Conservation (phyloP, 2,797 vertebrate genomes). For the Eulemur rubriventer region DNA sequence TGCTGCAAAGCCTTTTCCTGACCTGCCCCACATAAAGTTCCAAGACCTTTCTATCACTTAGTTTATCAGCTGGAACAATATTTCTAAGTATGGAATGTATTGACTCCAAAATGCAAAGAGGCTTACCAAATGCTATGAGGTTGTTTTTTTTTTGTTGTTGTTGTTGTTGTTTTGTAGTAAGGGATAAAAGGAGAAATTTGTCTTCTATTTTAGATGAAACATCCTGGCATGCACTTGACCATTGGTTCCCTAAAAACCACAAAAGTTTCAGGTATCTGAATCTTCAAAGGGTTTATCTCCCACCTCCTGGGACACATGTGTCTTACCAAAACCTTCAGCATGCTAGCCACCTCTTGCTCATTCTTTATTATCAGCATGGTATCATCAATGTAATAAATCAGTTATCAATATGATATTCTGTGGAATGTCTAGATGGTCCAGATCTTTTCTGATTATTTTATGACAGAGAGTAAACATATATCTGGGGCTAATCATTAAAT, state of each 20-base stretch:
- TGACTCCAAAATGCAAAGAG: not conserved
- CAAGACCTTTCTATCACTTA: not conserved
- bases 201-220: conserved; percentile 12
- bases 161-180: not conserved
- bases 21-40: not conserved
- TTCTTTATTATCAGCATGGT: not conserved
- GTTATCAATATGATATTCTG: not conserved
- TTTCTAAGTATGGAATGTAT: not conserved
- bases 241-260: not conserved
- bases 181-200: not conserved
- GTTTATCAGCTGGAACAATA: not conserved
- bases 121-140: not conserved
- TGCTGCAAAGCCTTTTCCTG: not conserved
- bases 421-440: not conserved
- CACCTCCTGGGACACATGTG: not conserved
- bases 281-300: not conserved
- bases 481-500: not conserved
- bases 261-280: not conserved
- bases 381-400: not conserved
- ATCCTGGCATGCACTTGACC: not conserved
- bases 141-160: too few species aligned
- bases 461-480: not conserved
- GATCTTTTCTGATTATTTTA: not conserved
- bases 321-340: not conserved
- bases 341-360: not conserved